Evolutionary conservation across 37 sponge, comb jelly and placozoan species (phyloP).

Genomic region (Mnemiopsis leidyi): DNA sequence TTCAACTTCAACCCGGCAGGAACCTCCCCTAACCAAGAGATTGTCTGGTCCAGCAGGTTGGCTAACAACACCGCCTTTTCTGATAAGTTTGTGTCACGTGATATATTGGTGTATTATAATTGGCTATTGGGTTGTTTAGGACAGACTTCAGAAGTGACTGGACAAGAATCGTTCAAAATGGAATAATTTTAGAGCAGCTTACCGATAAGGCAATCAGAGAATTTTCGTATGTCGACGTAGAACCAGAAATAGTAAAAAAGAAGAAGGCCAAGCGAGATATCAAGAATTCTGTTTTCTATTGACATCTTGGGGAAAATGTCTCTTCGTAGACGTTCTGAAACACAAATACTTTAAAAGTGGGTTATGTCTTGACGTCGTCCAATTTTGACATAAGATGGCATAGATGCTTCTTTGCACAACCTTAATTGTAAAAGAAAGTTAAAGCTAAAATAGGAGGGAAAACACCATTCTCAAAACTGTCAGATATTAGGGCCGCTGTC

Average conservation of each 20-base stretch:
- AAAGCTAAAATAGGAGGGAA: no score
- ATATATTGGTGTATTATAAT: neutral
- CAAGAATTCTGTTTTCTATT: constrained; percentile 17
- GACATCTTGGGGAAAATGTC: constrained; percentile 21
- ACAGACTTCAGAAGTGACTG: no score
- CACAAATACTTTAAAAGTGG: no score
- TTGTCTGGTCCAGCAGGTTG: constrained; percentile 3
- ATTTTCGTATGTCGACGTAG: neutral
- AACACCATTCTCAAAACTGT: no score
- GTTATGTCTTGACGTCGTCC: no score
- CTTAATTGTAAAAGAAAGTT: no score
- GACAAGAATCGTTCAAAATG: no score
- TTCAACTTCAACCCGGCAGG: constrained; percentile 55
- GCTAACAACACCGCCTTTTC: constrained; percentile 13
- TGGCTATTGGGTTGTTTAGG: no score
- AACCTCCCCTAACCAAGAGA: constrained; percentile 38
- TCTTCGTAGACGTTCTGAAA: neutral
- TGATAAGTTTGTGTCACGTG: neutral
- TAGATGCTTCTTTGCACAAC: no score
- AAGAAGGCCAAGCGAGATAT: neutral
- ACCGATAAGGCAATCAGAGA: neutral
- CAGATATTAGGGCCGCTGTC: no score
- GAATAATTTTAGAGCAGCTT: no score
- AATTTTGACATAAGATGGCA: no score
- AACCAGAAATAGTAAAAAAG: constrained; percentile 35